These are phyloP conservation scores for Autographa pulchrina DNA, from an alignment of 2,888 invertebrate genomes.

Conservation along the genomic window DNA sequence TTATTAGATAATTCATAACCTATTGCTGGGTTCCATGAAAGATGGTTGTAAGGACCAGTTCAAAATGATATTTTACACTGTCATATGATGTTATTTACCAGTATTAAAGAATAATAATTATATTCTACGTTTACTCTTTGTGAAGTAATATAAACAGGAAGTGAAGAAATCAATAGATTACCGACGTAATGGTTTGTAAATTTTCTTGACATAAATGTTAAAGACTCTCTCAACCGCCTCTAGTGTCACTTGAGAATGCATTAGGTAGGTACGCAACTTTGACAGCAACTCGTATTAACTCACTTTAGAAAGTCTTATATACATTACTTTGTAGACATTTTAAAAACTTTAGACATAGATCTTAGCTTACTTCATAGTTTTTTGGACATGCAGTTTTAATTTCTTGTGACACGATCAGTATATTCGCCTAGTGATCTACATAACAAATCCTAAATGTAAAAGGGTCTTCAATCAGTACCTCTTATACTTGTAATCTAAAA, in stretches of 20 bases:
- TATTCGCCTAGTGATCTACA: too few relatives aligned
- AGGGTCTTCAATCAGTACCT: too few relatives aligned
- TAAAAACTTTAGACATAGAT: not conserved
- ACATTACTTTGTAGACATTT: slow-evolving; percentile 22
- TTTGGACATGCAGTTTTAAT: not conserved
- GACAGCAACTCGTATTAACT: slow-evolving; percentile 7
- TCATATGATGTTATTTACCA: not conserved
- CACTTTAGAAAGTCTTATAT: slow-evolving; percentile 34
- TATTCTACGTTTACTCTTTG: not conserved
- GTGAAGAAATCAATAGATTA: not conserved
- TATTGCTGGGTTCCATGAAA: too few relatives aligned
- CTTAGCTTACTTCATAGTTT: too few relatives aligned
- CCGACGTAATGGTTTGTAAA: slow-evolving; percentile 17
- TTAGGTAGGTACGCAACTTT: slow-evolving; percentile 15
- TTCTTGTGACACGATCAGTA: too few relatives aligned
- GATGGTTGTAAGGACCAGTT: not conserved
- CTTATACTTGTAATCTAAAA: too few relatives aligned
- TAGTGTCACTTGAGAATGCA: slow-evolving; percentile 35
- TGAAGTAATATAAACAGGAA: not conserved
- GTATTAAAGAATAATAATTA: not conserved
- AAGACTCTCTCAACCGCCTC: slow-evolving; percentile 20
- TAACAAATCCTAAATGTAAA: too few relatives aligned
- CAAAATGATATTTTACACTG: not conserved
- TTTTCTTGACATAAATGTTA: slow-evolving; percentile 23
- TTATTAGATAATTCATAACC: too few relatives aligned